Evolutionary conservation across 1,140 invertebrate genomes (phyloP).

Genomic region (Neodiprion virginianus): DNA sequence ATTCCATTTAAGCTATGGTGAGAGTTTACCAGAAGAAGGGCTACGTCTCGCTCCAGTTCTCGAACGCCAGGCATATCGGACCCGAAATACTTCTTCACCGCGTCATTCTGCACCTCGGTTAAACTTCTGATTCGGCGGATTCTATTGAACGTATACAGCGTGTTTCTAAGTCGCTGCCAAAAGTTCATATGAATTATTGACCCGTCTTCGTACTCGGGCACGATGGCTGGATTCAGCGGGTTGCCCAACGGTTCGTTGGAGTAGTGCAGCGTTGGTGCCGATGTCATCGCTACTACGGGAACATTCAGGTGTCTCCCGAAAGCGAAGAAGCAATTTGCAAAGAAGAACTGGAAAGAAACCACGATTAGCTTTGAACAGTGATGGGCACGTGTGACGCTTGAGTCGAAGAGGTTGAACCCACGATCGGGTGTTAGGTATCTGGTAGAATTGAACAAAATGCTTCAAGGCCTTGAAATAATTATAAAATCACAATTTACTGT

Average conservation of each 20-base stretch:
- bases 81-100: constrained; percentile 52
- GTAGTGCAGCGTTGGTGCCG: not conserved
- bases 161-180: not conserved
- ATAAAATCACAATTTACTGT: too few species aligned
- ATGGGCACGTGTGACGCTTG: too few species aligned
- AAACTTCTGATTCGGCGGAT: not conserved
- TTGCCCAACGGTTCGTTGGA: not conserved
- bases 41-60: constrained; percentile 60
- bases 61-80: constrained; percentile 50
- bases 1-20: constrained; percentile 41
- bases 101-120: constrained; percentile 30
- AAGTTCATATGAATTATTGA: not conserved
- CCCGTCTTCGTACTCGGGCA: not conserved
- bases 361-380: too few species aligned
- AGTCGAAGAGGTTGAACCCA: too few species aligned
- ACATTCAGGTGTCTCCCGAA: not conserved
- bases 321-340: not conserved
- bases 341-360: not conserved
- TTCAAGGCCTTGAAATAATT: too few species aligned
- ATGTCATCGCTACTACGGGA: not conserved
- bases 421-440: too few species aligned
- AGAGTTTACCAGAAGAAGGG: constrained; percentile 59
- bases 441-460: too few species aligned
- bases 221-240: not conserved
- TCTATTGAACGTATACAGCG: not conserved